Conservation (phyloP, 2,888 invertebrate genomes). For the Melanchra persicariae region DNA sequence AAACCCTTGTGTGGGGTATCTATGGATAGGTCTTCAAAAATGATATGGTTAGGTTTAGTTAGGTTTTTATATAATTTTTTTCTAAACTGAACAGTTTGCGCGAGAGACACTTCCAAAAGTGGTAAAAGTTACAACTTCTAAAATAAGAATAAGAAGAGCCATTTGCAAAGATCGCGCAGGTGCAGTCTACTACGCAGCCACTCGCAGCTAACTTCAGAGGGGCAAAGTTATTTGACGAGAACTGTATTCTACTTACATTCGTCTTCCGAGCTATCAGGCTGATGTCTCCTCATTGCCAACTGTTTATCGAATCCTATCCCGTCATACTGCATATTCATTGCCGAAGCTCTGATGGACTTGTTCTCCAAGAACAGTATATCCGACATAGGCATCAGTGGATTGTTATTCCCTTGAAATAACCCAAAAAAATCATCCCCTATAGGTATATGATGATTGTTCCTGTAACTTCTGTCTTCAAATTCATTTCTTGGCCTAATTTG, state of each 20-base stretch:
- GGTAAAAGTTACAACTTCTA: too few relatives aligned
- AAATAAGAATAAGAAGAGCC: too few relatives aligned
- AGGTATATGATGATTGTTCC: conserved; percentile 72
- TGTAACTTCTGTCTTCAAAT: conserved; percentile 52
- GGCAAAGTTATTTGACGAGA: too few relatives aligned
- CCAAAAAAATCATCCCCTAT: conserved; percentile 72
- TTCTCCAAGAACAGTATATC: conserved; percentile 71
- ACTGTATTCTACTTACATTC: conserved; percentile 76
- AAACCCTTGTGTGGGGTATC: too few relatives aligned
- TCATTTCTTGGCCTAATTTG: conserved; percentile 30
- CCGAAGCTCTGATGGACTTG: conserved; percentile 70
- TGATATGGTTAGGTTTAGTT: too few relatives aligned
- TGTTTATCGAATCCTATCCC: conserved; percentile 74
- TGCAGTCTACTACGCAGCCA: too few relatives aligned
- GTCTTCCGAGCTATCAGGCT: conserved; percentile 65
- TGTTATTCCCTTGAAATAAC: conserved; percentile 73
- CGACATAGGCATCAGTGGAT: conserved; percentile 46
- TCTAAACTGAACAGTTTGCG: too few relatives aligned
- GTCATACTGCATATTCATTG: conserved; percentile 70
- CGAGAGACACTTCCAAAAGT: too few relatives aligned
- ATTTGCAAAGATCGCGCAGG: too few relatives aligned
- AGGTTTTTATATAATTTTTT: too few relatives aligned
- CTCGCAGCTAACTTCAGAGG: too few relatives aligned
- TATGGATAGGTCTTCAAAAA: too few relatives aligned
- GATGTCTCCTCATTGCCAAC: conserved; percentile 44